phyloP scores from a whole-genome alignment of 2,888 invertebrate genomes.

The Drosophila algonquin region DNA sequence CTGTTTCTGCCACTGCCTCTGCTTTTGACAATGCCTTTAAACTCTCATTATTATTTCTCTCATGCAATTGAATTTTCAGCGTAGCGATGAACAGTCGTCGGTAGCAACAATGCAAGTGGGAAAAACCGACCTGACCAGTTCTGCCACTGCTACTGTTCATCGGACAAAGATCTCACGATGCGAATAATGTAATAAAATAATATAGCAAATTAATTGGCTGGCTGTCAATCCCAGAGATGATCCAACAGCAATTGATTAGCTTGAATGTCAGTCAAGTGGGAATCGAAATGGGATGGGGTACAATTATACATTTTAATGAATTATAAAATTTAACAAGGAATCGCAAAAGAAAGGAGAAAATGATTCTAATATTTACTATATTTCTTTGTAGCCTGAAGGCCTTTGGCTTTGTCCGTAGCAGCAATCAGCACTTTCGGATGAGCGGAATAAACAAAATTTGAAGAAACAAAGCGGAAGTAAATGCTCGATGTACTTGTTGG shows the following conservation, averaged over 20 bases:
- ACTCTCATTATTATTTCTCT: constrained; percentile 61
- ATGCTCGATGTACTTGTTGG: no score
- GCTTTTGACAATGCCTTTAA: constrained; percentile 50
- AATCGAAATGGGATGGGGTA: no score
- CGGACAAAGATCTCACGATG: constrained; percentile 11
- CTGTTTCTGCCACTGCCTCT: background rate
- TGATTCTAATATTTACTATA: no score
- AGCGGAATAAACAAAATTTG: no score
- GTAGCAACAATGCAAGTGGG: constrained; percentile 34
- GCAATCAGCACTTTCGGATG: no score
- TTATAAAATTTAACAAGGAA: no score
- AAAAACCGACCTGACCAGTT: constrained; percentile 73
- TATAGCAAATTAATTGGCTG: constrained; percentile 23
- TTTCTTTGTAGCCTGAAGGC: no score
- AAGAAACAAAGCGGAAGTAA: no score
- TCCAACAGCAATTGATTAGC: background rate
- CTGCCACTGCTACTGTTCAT: constrained; percentile 8
- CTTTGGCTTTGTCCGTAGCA: no score
- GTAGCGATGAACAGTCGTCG: constrained; percentile 26
- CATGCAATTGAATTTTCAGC: constrained; percentile 53
- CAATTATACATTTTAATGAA: no score
- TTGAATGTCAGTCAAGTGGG: background rate
- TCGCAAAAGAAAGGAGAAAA: no score
- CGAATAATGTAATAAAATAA: constrained; percentile 19
- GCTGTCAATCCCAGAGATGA: constrained; percentile 12